Base-by-base conservation (phyloP, 2,888 invertebrate species). In the Furcula furcula region DNA sequence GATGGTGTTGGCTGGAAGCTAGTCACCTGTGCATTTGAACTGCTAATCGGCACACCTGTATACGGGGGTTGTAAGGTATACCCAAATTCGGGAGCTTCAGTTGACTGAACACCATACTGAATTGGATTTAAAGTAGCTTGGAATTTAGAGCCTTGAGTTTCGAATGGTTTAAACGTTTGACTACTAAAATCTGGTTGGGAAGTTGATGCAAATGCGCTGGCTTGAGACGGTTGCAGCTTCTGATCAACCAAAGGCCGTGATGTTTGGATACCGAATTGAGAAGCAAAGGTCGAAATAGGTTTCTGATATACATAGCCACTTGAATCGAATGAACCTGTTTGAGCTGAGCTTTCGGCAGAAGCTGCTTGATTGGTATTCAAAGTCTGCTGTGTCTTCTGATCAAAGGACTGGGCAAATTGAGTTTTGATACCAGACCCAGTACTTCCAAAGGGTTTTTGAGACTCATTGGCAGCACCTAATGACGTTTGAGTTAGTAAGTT, bases 61-160 rank as follows among this genome's bases (percentile, higher is more conserved):
- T 7, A 13, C 7, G 12, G 25, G 1, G 15, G 15, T n/a, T 15
- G 14, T 4, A 10, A 7, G 5, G 27, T 7, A 10, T 14, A 9
- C 7, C 13, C 15, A 10, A 9, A 27, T 14, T 10, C 15, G 15
- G 14, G 2, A 5, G 3, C 15, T 9, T 27, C 15, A 9, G 27
- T 15, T 9, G 27, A 27, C 5, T 55, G 48, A 14, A 47, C 35
- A 12, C 48, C 51, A 18, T 59, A 55, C 9, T 62, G 58, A 7
- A 55, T 35, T 0, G 11, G 15, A 7, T 15, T 26, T 13, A 23
- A 22, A 7, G 18, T 21, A 15, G 25, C 26, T 21, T 18, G 26
- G 12, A 15, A 25, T 5, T n/a, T 26, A 14, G 26, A 9, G 2
- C 18, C 11, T 14, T 16, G 11, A 11, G 28, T 18, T 33, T 26